Base-by-base conservation (phyloP, 2,113 vertebrate species). In the Gyps fulvus region DNA sequence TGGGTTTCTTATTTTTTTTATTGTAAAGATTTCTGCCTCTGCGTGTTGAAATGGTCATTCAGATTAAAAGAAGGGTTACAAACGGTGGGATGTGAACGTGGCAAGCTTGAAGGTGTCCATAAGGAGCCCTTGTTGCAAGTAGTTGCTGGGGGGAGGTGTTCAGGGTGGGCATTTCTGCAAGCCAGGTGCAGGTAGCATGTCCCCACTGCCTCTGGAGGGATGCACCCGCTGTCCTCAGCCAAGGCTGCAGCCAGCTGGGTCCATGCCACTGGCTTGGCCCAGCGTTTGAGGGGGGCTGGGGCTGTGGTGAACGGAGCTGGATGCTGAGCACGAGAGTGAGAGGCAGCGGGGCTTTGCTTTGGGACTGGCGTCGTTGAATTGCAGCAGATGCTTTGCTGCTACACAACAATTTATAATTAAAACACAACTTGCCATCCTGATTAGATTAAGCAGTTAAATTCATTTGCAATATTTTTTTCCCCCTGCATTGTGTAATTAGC, bases 401-500 rank as follows among this genome's bases (percentile, higher is more conserved):
- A 6, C 58, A 22, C 65, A 29, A 84, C 69, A 73, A 87, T 90
- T 94, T 67, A 93, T 97, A 92, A 97, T 98, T 98, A 97, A 97
- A 96, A 93, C 36, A 34, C 73, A 92, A 91, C 95, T 97, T 84
- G 80, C 93, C 47, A 15, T 93, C 74, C 83, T 90, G 97, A 97
- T 96, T 94, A 95, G 95, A 95, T 82, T 43, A 93, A 94, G 95
- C 42, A 17, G 93, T 82, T 89, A 94, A 90, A 96, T 95, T 97
- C 36, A 92, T 97, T 96, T 86, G 76, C 81, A 70, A 72, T 96
- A 88, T 88, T 73, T 91, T 90, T 62, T 50, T 34, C 27, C 32
- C 66, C 92, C 40, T 13, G 81, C 83, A 70, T 94, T 96, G 93
- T 96, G 92, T 95, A 89, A 97, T 97, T 95, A 97, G 96, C 54